Percentiles rank a stretch among this genome's conserved stretches.
These are phyloP conservation scores for Vipera latastei DNA, from an alignment of 2,797 vertebrate genomes.

Conservation along the genomic window DNA sequence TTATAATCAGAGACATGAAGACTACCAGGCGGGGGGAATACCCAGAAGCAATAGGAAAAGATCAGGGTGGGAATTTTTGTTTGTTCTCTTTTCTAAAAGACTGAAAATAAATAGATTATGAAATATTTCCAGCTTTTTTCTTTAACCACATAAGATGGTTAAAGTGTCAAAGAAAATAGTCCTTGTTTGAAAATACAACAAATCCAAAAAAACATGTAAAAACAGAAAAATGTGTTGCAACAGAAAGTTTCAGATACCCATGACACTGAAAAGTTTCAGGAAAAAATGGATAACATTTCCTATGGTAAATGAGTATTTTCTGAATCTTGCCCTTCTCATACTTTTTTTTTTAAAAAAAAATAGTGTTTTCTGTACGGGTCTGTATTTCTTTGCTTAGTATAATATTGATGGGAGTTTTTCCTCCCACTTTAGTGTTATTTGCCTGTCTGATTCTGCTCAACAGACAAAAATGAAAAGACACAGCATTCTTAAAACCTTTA, in stretches of 20 bases:
- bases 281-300: neutral
- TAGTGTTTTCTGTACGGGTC: neutral
- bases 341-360: neutral
- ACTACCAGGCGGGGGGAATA: rapidly evolving
- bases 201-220: neutral
- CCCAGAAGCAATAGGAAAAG: neutral
- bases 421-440: neutral
- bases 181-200: neutral
- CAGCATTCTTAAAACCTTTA: neutral
- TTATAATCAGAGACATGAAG: neutral
- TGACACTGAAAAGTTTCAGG: neutral
- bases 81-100: neutral
- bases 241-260: neutral
- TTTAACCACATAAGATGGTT: neutral
- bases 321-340: neutral
- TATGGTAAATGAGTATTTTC: neutral
- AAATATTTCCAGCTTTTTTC: neutral
- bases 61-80: neutral
- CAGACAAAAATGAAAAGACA: neutral
- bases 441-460: neutral
- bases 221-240: neutral
- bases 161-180: neutral
- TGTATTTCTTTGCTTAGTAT: neutral
- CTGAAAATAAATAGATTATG: neutral
- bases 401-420: neutral